These are phyloP conservation scores for Trypoxylus dichotomus DNA, from an alignment of 1,140 invertebrate genomes.

Conservation along the genomic window DNA sequence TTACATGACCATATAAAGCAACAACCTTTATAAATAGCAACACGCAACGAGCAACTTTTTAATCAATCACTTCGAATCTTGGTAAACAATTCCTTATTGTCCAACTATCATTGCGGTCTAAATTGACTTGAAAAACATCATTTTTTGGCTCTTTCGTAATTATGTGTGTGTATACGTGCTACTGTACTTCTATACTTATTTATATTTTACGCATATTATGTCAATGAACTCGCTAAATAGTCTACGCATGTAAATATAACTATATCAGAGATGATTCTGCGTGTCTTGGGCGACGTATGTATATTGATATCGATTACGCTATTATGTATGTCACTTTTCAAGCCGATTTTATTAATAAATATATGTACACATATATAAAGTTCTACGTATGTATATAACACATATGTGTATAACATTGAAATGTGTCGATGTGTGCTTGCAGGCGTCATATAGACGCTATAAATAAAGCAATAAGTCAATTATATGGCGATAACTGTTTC, in stretches of 20 bases:
- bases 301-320: neutral
- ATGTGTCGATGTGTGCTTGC: neutral
- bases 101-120: no score
- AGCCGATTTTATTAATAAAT: neutral
- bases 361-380: neutral
- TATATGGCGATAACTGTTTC: neutral
- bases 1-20: no score
- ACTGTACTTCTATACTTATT: neutral
- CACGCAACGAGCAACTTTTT: no score
- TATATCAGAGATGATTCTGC: neutral
- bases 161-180: neutral
- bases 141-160: no score
- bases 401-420: neutral
- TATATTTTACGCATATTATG: neutral
- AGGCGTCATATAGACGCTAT: neutral
- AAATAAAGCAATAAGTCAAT: neutral
- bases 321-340: neutral
- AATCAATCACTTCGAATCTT: no score
- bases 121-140: no score
- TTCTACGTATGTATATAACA: neutral
- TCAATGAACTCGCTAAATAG: conserved; percentile 2
- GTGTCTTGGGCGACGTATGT: no score
- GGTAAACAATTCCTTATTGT: no score
- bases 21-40: no score
- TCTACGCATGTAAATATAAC: neutral